phyloP scores from a whole-genome alignment of 2,888 invertebrate genomes.

The Lampropteryx suffumata region DNA sequence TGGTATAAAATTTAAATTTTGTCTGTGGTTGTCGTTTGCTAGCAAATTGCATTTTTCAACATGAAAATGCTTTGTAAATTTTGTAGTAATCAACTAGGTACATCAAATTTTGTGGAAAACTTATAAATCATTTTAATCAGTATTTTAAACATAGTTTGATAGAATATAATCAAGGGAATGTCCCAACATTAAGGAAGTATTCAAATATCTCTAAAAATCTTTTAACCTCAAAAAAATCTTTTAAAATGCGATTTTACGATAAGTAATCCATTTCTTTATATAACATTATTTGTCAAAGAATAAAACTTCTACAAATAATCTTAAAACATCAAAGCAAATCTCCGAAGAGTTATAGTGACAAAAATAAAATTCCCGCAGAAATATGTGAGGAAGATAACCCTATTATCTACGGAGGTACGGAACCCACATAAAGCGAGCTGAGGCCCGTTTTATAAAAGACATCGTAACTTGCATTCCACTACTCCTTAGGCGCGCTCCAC shows the following conservation, averaged over 20 bases:
- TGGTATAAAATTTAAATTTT: conserved; percentile 4
- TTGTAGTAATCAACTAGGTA: no score
- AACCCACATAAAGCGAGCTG: conserved; percentile 40
- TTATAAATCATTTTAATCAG: no score
- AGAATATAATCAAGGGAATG: no score
- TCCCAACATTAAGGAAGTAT: no score
- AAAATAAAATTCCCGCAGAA: conserved; percentile 21
- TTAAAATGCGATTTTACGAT: no score
- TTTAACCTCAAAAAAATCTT: no score
- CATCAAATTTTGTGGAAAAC: no score
- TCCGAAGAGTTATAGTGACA: conserved; percentile 24
- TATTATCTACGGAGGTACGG: conserved; percentile 34
- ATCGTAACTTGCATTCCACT: neutral
- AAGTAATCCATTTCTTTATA: neutral
- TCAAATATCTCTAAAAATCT: no score
- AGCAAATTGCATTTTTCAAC: neutral
- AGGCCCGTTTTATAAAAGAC: conserved; percentile 7
- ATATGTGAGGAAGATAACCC: conserved; percentile 38
- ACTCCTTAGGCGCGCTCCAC: no score
- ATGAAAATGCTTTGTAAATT: neutral
- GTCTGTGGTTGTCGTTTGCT: neutral
- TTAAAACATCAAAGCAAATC: conserved; percentile 24
- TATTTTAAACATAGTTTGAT: no score
- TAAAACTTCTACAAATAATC: conserved; percentile 4
- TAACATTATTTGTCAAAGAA: no score